Conservation (phyloP, 2,797 vertebrate genomes). For the Myiothlypis chrysogaster region DNA sequence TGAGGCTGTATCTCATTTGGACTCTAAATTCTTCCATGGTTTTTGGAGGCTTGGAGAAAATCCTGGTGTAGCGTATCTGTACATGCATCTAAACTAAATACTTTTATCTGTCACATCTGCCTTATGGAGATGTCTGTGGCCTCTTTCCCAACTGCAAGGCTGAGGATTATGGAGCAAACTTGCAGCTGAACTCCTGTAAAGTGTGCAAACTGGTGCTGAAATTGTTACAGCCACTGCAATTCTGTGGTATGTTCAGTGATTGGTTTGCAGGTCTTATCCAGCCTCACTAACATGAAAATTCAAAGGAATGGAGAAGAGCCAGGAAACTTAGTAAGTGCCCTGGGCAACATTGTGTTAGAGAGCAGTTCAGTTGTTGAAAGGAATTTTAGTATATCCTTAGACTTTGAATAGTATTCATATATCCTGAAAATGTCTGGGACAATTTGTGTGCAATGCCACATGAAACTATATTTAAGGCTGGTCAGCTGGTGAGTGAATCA, state of each 20-base stretch:
- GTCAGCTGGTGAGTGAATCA: slow-evolving; percentile 2
- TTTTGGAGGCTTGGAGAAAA: background rate
- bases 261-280: background rate
- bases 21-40: background rate
- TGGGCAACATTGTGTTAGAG: background rate
- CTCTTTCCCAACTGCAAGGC: background rate
- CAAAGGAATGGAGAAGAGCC: background rate
- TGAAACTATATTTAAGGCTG: background rate
- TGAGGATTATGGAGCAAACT: background rate
- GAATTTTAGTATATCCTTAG: background rate
- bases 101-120: background rate
- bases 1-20: background rate
- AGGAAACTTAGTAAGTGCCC: background rate
- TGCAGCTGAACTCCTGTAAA: background rate
- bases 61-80: background rate
- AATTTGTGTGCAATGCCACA: background rate
- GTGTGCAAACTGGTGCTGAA: background rate
- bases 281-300: background rate
- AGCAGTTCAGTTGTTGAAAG: background rate
- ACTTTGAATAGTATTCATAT: background rate
- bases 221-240: background rate
- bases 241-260: background rate
- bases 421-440: background rate
- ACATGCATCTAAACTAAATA: background rate
- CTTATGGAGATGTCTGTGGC: background rate